Evolutionary conservation across 2,797 vertebrate species (phyloP), one percentile per base, ranked within the genome.

Genomic region (Takifugu rubripes): DNA sequence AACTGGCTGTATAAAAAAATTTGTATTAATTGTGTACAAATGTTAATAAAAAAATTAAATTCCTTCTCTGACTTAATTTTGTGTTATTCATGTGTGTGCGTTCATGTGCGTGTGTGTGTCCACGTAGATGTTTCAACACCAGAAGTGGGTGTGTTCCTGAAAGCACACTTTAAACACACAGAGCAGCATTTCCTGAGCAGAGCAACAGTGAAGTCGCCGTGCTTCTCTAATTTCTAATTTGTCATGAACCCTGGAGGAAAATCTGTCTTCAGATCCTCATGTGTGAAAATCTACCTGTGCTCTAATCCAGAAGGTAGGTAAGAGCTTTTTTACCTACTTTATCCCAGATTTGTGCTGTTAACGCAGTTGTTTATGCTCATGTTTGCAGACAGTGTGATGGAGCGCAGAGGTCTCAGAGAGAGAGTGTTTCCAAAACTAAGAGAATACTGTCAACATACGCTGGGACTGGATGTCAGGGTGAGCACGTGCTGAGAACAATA

Each of bases 21-120:
- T 97, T 99, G 96, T 99, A 98, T 99, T 98, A 98, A 99, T 99
- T 99, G 95, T 98, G 94, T 98, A 99, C 93, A 97, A 97, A 96
- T 94, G 94, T 98, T 97, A 94, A 95, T 96, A 93, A 79, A 83
- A 83, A 74, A 71, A 25, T 64, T 70, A 72, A 85, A 90, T 82
- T 21, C 6, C 49, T 49, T 24, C 2, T 33, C 6, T 17, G 6
- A 8, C 14, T 7, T 51, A 7, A 0, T n/a, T 14, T 56, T 43
- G 16, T 27, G 33, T 43, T 31, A 24, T 33, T 21, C 9, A 1
- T 33, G 27, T 55, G 27, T 31, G 15, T 43, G 5, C 25, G 14
- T 48, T 2, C n/a, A 42, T 61, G 26, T 56, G 17, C 36, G 14
- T 51, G 56, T 46, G 10, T 26, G 8, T 12, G n/a, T 52, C 56